These are phyloP conservation scores for Ataeniobius toweri DNA, from an alignment of 2,797 vertebrate genomes.

Conservation along the genomic window DNA sequence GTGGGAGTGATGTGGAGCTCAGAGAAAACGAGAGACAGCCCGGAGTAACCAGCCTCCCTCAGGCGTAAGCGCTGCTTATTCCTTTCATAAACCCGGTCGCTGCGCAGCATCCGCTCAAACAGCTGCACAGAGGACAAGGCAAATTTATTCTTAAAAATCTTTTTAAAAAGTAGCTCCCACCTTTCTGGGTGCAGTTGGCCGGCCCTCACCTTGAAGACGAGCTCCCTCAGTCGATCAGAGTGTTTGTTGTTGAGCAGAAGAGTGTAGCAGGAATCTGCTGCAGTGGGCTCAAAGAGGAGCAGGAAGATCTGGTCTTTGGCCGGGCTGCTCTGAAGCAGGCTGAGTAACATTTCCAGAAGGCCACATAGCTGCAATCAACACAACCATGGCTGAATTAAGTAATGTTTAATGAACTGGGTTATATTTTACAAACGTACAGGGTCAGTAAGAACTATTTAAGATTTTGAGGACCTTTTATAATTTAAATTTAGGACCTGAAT, in stretches of 20 bases:
- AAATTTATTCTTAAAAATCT: neutral
- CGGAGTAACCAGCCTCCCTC: slow-evolving; percentile 91
- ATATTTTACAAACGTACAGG: neutral
- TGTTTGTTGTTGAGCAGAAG: slow-evolving; percentile 91
- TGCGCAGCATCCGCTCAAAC: slow-evolving; percentile 93
- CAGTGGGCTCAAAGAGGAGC: slow-evolving; percentile 91
- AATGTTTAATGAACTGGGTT: neutral
- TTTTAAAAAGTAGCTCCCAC: neutral
- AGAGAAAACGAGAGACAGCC: slow-evolving; percentile 90
- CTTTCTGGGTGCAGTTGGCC: neutral
- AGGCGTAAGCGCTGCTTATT: slow-evolving; percentile 92
- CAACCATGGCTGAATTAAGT: neutral
- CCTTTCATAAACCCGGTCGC: slow-evolving; percentile 95
- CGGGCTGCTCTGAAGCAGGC: slow-evolving; percentile 87
- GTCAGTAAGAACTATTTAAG: neutral
- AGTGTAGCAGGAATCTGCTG: slow-evolving; percentile 93
- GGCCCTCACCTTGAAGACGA: slow-evolving; percentile 91
- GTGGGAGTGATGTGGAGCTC: slow-evolving; percentile 86
- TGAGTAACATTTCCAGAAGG: slow-evolving; percentile 88
- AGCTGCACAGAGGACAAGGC: slow-evolving; percentile 73
- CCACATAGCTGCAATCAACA: slow-evolving; percentile 83
- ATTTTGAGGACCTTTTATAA: neutral
- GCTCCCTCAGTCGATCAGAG: slow-evolving; percentile 89
- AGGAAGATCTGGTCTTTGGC: slow-evolving; percentile 92
- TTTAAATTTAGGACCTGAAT: neutral